phyloP scores from a whole-genome alignment of 2,113 vertebrate species.

The Nyctibius bracteatus region DNA sequence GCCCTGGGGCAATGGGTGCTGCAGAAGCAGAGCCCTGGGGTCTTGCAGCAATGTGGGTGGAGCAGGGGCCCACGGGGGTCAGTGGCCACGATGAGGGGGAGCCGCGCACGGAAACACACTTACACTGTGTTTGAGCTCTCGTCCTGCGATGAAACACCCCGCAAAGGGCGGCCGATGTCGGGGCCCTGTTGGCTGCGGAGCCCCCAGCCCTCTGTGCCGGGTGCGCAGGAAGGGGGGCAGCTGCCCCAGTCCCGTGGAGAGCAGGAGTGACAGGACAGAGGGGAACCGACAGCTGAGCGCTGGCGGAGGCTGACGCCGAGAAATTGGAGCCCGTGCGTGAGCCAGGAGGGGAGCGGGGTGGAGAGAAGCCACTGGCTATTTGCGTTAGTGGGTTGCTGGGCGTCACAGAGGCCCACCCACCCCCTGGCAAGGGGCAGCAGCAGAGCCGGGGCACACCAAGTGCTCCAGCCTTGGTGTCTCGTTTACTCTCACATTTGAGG shows the following conservation, averaged over 20 bases:
- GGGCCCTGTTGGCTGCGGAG: background rate
- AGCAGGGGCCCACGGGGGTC: background rate
- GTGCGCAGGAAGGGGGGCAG: conserved; percentile 5
- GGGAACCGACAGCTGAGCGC: conserved; percentile 76
- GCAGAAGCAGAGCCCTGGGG: background rate
- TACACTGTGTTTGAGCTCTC: background rate
- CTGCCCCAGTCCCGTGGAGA: background rate
- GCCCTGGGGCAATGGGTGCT: background rate
- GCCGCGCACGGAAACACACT: background rate
- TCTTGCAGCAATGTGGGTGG: background rate
- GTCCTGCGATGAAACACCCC: background rate
- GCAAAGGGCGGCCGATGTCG: background rate
- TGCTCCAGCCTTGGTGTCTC: background rate
- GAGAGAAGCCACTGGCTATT: conserved; percentile 7
- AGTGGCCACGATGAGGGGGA: rapidly evolving
- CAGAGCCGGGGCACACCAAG: background rate
- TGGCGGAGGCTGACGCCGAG: conserved; percentile 75
- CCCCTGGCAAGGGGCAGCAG: background rate
- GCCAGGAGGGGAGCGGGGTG: background rate
- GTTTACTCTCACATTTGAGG: rapidly evolving
- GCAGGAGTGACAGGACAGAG: conserved; percentile 76
- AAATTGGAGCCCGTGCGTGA: conserved; percentile 71
- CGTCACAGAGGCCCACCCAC: background rate
- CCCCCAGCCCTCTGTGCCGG: background rate
- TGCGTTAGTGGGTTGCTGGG: conserved; percentile 44